Evolutionary conservation across 2,113 vertebrate genomes (phyloP), one percentile per base, ranked within the genome.

Genomic region (Spermophilus dauricus): DNA sequence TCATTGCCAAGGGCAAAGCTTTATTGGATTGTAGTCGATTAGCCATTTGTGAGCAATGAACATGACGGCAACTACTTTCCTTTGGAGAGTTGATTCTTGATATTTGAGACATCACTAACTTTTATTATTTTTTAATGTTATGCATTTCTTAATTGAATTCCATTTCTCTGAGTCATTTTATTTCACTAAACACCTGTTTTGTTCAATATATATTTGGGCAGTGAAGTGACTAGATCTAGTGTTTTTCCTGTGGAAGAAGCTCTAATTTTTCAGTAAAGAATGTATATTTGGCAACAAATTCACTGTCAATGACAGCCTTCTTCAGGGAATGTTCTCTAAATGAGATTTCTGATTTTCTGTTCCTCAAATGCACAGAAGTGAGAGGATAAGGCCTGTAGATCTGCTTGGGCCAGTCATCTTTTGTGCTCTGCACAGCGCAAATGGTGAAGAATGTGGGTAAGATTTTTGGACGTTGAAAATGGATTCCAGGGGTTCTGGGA

Each of bases 301-400:
- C 56, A 95, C 30, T n/a, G 5, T 91, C 85, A 24, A 51, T 73
- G 58, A 18, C 42, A 67, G 53, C 77, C 65, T 89, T 95, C 94
- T 80, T 86, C 18, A 61, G 72, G 39, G 89, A 91, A 82, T 91
- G 91, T 45, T 28, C 51, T 97, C 67, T 94, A 45, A 91, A 81
- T 67, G 76, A 92, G 28, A 85, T 70, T 61, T 48, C 87, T 69
- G 88, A 83, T 91, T 90, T 94, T 94, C 70, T n/a, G 82, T 80
- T 97, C 48, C 39, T 77, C 56, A 80, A 51, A 70, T 9, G 4
- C 42, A 10, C 42, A 81, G 56, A 69, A 4, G 22, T 2, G 20
- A 93, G 48, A 77, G 37, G 73, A 42, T 12, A 20, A 95, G 58
- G 48, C 63, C 53, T 65, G 24, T 5, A 39, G 70, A 95, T 8